Evolutionary conservation across 2,888 invertebrate genomes (phyloP), one percentile per base, ranked within the genome.

Genomic region (Lissocephala sabroskyi): DNA sequence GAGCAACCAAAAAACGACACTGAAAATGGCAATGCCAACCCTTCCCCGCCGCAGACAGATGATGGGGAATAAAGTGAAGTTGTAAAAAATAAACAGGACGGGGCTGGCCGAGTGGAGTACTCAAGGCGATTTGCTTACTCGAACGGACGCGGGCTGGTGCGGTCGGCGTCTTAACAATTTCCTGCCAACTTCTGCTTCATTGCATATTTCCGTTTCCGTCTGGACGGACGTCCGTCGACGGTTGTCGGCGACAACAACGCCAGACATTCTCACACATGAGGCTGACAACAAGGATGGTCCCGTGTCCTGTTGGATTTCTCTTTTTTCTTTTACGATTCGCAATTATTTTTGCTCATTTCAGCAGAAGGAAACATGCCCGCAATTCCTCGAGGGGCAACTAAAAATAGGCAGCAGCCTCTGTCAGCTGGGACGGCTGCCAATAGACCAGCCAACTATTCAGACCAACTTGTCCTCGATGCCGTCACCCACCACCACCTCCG

Each of bases 341-440:
- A 73, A 73, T 73, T 73, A 73, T 73, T 70, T 73, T 74, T 73
- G 71, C 74, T 74, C 74, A 73, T 73, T 73, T 73, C 70, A 73
- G 70, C 74, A 74, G 73, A 74, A 73, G 65, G 59, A 63, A 63
- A 73, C 65, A 70, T 65, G 57, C 52, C 64, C 63, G 54, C 56
- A 62, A 68, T 71, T 67, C 73, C 71, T 73, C 56, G 45, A 65
- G 73, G n/a, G 70, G 65, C 65, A 65, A 59, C 66, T 59, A 65
- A 53, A 51, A 18, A 19, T n/a, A 16, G 55, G 42, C 54, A 35
- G 36, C 35, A 33, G 28, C 30, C 40, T 47, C 41, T 41, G 43
- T 19, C 18, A 41, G 45, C 36, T 41, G 39, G 30, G 35, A 45
- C 52, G 43, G 45, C 46, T 58, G 58, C 33, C 60, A 32, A 40